Percentiles rank a stretch among this genome's conserved stretches.
Conservation (phyloP, 2,888 invertebrate genomes). For the Hypolimnas misippus region DNA sequence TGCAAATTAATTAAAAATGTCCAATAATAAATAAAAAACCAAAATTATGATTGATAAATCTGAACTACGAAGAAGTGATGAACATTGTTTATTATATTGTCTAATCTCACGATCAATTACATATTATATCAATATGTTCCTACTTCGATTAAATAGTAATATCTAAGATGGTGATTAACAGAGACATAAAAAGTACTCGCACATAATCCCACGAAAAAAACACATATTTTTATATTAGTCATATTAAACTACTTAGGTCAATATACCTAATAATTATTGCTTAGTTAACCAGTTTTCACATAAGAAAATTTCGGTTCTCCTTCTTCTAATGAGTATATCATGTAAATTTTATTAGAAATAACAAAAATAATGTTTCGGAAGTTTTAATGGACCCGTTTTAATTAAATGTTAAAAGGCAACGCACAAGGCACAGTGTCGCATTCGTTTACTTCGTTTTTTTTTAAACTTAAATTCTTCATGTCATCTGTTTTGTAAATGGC, state of each 20-base stretch:
- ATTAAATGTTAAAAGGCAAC: conserved; percentile 17
- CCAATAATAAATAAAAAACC: too few relatives aligned
- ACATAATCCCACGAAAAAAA: conserved; percentile 15
- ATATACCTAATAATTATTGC: conserved; percentile 16
- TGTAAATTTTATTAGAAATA: conserved; percentile 20
- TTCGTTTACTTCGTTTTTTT: conserved; percentile 21
- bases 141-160: background rate
- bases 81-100: too few relatives aligned
- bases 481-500: conserved; percentile 6
- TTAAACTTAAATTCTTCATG: conserved; percentile 12
- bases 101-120: too few relatives aligned
- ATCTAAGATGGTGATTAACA: background rate
- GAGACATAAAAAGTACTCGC: conserved; percentile 7
- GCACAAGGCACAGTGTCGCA: conserved; percentile 9
- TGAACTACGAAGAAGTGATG: too few relatives aligned
- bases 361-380: conserved; percentile 19
- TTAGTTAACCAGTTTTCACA: conserved; percentile 11
- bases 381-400: conserved; percentile 19
- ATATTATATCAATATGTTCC: too few relatives aligned
- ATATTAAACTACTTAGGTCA: conserved; percentile 13
- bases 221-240: conserved; percentile 16
- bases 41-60: too few relatives aligned
- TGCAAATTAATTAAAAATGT: too few relatives aligned
- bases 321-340: conserved; percentile 22
- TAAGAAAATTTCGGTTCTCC: conserved; percentile 14